Percentiles rank a stretch among this genome's conserved stretches.
These are phyloP conservation scores for Diarsia brunnea DNA, from an alignment of 2,888 invertebrate genomes.

Conservation along the genomic window DNA sequence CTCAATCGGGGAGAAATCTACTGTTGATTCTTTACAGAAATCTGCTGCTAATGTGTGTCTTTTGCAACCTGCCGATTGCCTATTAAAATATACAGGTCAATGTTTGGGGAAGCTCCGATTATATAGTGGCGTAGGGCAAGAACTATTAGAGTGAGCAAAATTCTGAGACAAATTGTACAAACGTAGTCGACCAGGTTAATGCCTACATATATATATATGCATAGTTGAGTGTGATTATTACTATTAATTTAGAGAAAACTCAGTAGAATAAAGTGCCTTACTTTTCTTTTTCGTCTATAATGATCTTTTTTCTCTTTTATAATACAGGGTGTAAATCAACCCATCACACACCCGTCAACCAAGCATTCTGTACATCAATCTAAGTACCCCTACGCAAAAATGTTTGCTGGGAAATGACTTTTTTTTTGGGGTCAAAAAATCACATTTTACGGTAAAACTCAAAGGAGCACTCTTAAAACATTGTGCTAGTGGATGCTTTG, in stretches of 20 bases:
- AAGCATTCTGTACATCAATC: too few relatives aligned
- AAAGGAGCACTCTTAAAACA: too few relatives aligned
- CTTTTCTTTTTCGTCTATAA: neutral
- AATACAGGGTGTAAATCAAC: too few relatives aligned
- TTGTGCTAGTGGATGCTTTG: too few relatives aligned
- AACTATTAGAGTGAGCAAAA: neutral
- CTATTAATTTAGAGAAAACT: neutral
- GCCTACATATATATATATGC: too few relatives aligned
- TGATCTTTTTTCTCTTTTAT: neutral
- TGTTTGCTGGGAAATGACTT: too few relatives aligned
- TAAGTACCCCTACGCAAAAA: too few relatives aligned
- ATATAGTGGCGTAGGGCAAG: neutral
- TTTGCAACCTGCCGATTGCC: neutral
- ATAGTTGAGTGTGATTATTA: too few relatives aligned
- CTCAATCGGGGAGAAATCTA: neutral
- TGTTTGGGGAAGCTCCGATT: neutral
- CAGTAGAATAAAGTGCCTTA: neutral
- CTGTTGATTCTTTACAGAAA: neutral
- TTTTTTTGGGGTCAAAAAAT: too few relatives aligned
- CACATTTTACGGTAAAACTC: too few relatives aligned
- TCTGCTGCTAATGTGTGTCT: neutral
- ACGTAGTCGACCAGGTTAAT: neutral
- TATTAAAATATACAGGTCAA: neutral
- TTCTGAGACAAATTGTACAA: neutral
- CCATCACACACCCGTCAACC: too few relatives aligned